Conservation (phyloP, 2,888 invertebrate genomes). For the Pristionchus exspectatus region DNA sequence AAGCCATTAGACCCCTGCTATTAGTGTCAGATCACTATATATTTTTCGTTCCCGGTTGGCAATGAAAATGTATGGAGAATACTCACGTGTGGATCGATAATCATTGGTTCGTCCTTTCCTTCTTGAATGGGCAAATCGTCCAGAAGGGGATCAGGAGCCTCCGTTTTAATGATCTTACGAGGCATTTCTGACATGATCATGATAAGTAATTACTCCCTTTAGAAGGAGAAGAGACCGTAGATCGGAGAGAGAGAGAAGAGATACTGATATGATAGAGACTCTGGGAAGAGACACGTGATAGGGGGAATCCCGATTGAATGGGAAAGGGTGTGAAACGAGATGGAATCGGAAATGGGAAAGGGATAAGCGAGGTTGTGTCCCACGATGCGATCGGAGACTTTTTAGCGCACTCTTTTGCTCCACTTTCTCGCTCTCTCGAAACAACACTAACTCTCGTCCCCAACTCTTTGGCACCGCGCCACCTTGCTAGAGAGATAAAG, state of each 20-base stretch:
- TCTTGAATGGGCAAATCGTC: background rate
- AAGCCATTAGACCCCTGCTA: too few relatives aligned
- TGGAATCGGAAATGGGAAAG: background rate
- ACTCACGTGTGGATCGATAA: constrained; percentile 37
- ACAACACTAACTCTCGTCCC: constrained; percentile 7
- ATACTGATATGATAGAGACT: background rate
- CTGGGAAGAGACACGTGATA: constrained; percentile 16
- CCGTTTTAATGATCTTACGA: constrained; percentile 43
- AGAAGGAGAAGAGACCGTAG: background rate
- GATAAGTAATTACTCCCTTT: background rate
- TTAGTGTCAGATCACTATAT: too few relatives aligned
- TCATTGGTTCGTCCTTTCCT: background rate
- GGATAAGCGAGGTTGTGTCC: background rate
- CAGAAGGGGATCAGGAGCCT: background rate
- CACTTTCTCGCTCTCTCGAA: background rate
- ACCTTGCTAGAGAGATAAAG: constrained; percentile 13
- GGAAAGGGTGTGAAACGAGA: background rate
- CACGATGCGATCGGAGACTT: background rate
- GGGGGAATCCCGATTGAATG: background rate
- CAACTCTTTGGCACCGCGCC: constrained; percentile 10
- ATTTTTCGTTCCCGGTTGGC: too few relatives aligned
- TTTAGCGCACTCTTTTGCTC: background rate
- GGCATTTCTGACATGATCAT: constrained; percentile 5
- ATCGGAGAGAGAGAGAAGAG: background rate
- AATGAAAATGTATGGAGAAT: background rate